Percentiles rank a stretch among this genome's conserved stretches.
phyloP scores from a whole-genome alignment of 2,888 invertebrate species.

The Eilema griseolum region DNA sequence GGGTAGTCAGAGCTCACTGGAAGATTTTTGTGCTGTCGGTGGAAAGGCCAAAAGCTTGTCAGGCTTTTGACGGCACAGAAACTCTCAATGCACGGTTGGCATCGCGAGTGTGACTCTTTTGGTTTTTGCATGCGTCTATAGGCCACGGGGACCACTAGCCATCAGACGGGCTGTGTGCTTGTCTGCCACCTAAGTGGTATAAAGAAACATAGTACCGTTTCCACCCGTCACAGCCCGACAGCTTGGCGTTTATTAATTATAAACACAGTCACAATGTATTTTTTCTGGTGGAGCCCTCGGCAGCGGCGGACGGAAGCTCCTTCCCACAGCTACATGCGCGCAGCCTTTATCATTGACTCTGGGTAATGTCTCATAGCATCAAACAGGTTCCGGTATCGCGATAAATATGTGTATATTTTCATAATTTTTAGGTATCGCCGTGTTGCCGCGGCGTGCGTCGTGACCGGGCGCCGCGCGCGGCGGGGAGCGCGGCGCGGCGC shows the following conservation, averaged over 20 bases:
- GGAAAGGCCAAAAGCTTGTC: too few relatives aligned
- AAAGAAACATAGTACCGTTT: neutral
- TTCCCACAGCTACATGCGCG: slow-evolving; percentile 17
- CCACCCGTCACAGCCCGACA: slow-evolving; percentile 8
- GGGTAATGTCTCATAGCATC: slow-evolving; percentile 19
- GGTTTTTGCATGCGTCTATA: too few relatives aligned
- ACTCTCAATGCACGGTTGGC: too few relatives aligned
- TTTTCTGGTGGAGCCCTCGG: neutral
- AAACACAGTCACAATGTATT: slow-evolving; percentile 16
- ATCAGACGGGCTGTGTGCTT: too few relatives aligned
- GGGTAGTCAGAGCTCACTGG: too few relatives aligned
- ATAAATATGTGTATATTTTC: slow-evolving; percentile 52
- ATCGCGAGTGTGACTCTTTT: too few relatives aligned
- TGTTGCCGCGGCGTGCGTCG: slow-evolving; percentile 48
- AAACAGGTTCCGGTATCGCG: slow-evolving; percentile 27
- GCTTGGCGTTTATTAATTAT: slow-evolving; percentile 16
- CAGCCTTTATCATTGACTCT: slow-evolving; percentile 10
- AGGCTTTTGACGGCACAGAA: too few relatives aligned
- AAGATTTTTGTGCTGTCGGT: too few relatives aligned
- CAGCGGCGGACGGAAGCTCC: neutral
- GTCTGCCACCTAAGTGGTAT: too few relatives aligned
- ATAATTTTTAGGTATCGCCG: slow-evolving; percentile 47
- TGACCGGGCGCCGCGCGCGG: slow-evolving; percentile 44
- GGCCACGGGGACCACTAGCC: too few relatives aligned
- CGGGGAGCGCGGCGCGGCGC: slow-evolving; percentile 43